phyloP scores from a whole-genome alignment of 2,113 vertebrate genomes.

The Pyrgilauda ruficollis region DNA sequence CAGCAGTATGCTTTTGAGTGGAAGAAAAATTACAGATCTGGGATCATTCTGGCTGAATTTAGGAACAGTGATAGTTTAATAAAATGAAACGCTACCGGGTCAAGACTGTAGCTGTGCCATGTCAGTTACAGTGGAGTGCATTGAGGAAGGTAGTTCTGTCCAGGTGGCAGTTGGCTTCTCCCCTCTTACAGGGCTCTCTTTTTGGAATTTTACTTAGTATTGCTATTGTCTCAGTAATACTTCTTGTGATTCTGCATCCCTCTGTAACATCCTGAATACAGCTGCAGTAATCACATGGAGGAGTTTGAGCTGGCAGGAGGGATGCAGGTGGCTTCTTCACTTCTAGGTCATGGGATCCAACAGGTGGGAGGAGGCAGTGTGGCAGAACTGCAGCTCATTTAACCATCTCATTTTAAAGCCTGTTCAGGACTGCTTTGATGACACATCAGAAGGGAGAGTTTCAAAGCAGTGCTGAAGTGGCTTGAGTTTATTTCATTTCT shows the following conservation, averaged over 20 bases:
- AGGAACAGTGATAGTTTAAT: conserved; percentile 11
- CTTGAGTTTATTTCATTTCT: conserved; percentile 35
- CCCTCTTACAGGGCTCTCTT: neutral
- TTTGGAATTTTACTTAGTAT: neutral
- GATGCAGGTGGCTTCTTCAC: conserved; percentile 4
- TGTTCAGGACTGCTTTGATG: conserved; percentile 51
- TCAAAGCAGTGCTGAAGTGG: conserved; percentile 46
- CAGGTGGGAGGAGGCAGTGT: neutral
- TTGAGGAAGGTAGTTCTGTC: neutral
- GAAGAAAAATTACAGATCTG: conserved; percentile 11
- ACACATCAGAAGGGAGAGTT: conserved; percentile 49
- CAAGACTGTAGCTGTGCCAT: neutral
- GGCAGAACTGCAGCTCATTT: conserved; percentile 3
- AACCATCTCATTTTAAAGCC: conserved; percentile 20
- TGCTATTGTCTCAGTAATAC: neutral
- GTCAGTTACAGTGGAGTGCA: neutral
- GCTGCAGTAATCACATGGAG: neutral
- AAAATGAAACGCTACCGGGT: neutral
- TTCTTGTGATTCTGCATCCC: neutral
- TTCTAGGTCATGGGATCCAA: neutral
- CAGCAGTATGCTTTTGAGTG: conserved; percentile 27
- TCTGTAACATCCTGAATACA: neutral
- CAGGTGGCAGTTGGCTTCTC: neutral
- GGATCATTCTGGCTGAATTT: neutral
- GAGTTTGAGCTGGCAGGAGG: neutral